Evolutionary conservation across 2,113 vertebrate genomes (phyloP).

Genomic region (Sminthopsis crassicaudata): DNA sequence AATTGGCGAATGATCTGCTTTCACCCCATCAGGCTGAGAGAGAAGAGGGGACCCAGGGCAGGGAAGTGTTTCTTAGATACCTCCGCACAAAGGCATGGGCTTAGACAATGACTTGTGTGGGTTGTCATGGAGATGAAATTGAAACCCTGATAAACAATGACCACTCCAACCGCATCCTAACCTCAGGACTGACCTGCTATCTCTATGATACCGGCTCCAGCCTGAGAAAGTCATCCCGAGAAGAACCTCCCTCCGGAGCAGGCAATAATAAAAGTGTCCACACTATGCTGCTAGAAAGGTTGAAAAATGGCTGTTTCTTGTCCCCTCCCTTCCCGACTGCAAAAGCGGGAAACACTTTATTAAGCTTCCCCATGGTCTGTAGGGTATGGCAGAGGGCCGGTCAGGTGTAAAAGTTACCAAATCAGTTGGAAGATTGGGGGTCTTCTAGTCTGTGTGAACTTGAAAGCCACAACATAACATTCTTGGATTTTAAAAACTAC

Average conservation of each 20-base stretch:
- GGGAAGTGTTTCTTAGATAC: conserved; percentile 5
- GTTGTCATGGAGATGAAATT: conserved; percentile 77
- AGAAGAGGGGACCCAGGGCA: not conserved
- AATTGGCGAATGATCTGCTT: not conserved
- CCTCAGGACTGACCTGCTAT: conserved; percentile 60
- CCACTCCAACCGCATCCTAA: conserved; percentile 60
- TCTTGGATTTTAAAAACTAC: not conserved
- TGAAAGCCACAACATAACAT: not conserved
- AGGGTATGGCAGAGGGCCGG: not conserved
- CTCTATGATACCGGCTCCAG: not conserved
- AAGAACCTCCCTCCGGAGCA: not conserved
- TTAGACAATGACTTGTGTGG: conserved; percentile 48
- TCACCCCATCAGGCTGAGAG: not conserved
- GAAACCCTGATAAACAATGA: conserved; percentile 74
- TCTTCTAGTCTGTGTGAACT: not conserved
- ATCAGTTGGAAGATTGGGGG: not conserved
- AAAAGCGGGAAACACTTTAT: not conserved
- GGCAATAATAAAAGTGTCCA: conserved; percentile 16
- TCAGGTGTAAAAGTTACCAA: not conserved
- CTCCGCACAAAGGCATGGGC: not conserved
- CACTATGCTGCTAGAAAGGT: not conserved
- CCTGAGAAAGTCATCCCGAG: not conserved
- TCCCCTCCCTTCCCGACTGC: conserved; percentile 6
- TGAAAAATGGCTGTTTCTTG: conserved; percentile 41
- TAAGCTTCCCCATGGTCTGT: not conserved